Evolutionary conservation across 92 coral and sea anemone species (phyloP).

Genomic region (Actinernus sp.): DNA sequence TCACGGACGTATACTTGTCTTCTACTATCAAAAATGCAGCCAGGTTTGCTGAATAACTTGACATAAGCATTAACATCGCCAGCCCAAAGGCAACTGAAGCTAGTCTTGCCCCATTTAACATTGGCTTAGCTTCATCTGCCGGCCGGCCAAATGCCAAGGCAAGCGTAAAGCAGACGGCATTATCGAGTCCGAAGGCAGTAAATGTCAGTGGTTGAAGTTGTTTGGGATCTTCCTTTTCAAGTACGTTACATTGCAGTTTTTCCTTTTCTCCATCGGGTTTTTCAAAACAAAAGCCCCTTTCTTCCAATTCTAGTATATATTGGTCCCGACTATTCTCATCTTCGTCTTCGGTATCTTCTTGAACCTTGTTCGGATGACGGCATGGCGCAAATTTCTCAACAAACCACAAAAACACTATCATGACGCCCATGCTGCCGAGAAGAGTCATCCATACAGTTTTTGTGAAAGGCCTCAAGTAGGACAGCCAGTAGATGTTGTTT

Average conservation of each 20-base stretch:
- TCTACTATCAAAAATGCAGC: conserved; percentile 84
- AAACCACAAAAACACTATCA: conserved; percentile 75
- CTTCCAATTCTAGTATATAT: not conserved
- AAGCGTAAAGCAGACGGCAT: conserved; percentile 76
- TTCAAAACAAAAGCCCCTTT: not conserved
- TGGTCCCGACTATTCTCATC: conserved; percentile 1
- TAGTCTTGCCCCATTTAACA: conserved; percentile 74
- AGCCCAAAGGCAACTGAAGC: conserved; percentile 83
- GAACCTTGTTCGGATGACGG: not conserved
- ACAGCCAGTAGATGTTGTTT: conserved; percentile 74
- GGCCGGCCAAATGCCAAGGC: conserved; percentile 87
- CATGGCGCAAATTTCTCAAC: conserved; percentile 71
- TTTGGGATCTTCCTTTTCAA: conserved; percentile 1
- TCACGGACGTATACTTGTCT: conserved; percentile 72
- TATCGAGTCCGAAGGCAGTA: conserved; percentile 67
- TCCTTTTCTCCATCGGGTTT: not conserved
- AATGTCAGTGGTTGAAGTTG: not conserved
- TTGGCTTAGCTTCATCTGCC: conserved; percentile 75
- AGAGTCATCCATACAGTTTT: conserved; percentile 77
- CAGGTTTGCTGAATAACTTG: conserved; percentile 85
- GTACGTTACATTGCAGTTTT: not conserved
- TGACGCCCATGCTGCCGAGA: conserved; percentile 65
- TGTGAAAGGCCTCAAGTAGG: conserved; percentile 85
- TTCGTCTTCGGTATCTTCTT: not conserved
- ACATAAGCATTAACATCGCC: conserved; percentile 84